phyloP scores from a whole-genome alignment of 2,888 invertebrate species.

The Drosophila maculinotata region DNA sequence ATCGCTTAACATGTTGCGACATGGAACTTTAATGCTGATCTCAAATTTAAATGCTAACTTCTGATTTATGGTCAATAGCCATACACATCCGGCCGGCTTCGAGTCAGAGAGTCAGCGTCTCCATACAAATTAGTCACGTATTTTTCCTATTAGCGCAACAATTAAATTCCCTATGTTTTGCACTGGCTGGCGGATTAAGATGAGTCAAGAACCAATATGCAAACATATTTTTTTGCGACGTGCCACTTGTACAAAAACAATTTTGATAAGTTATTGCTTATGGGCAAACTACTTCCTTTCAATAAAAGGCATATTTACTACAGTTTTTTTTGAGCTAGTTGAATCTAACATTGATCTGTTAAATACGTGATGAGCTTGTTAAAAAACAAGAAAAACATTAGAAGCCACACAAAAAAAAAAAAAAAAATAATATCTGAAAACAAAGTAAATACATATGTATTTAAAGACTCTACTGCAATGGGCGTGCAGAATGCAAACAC shows the following conservation, averaged over 20 bases:
- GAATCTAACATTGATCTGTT: slow-evolving; percentile 41
- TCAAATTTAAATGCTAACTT: slow-evolving; percentile 18
- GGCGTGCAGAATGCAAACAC: slow-evolving; percentile 52
- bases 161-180: slow-evolving; percentile 36
- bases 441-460: slow-evolving; percentile 39
- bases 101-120: slow-evolving; percentile 8
- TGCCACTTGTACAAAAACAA: slow-evolving; percentile 36
- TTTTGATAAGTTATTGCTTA: slow-evolving; percentile 20
- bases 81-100: slow-evolving; percentile 60
- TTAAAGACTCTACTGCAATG: slow-evolving; percentile 48
- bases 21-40: slow-evolving; percentile 1
- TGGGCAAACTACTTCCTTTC: slow-evolving; percentile 1
- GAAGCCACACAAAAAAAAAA: no score
- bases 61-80: slow-evolving; percentile 45
- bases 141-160: slow-evolving; percentile 63
- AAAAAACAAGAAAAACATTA: slow-evolving; percentile 35
- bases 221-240: slow-evolving; percentile 29
- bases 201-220: slow-evolving; percentile 55
- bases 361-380: slow-evolving; percentile 50
- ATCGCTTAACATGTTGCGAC: neutral
- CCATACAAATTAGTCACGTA: slow-evolving; percentile 70
- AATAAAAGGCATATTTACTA: neutral
- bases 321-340: neutral
- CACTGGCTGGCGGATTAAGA: slow-evolving; percentile 23
- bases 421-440: slow-evolving; percentile 41